These are phyloP conservation scores for Hydrophis major DNA, from an alignment of 2,797 vertebrate species.

Conservation along the genomic window DNA sequence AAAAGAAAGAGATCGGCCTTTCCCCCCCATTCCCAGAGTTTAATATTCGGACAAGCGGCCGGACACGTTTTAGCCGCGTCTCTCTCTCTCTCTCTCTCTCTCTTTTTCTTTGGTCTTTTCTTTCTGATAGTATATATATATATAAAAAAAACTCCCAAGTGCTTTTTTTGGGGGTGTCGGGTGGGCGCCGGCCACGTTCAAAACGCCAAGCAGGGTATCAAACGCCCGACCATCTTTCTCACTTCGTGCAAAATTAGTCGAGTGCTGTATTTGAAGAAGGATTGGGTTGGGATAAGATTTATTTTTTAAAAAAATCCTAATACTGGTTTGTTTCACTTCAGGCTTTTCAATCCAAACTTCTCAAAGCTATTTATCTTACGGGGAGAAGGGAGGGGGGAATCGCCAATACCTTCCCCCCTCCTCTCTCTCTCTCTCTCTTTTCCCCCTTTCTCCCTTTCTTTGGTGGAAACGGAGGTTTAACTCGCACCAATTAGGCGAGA, in stretches of 20 bases:
- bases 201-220: not conserved
- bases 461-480: slow-evolving; percentile 84
- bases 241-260: slow-evolving; percentile 23
- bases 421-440: slow-evolving; percentile 59
- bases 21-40: too few species aligned
- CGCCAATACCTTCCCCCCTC: slow-evolving; percentile 65
- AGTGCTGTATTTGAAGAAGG: not conserved
- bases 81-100: not conserved
- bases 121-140: slow-evolving; percentile 21
- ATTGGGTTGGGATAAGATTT: not conserved
- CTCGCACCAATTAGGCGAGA: slow-evolving; percentile 89
- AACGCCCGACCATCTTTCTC: not conserved
- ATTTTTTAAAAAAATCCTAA: too few species aligned
- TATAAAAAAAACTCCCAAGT: not conserved
- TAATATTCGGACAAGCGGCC: not conserved
- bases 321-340: not conserved
- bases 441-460: slow-evolving; percentile 48
- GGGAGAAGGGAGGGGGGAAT: slow-evolving; percentile 56
- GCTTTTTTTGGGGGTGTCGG: not conserved
- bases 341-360: slow-evolving; percentile 61
- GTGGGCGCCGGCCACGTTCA: not conserved
- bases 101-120: slow-evolving; percentile 43
- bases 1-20: too few species aligned
- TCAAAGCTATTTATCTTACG: slow-evolving; percentile 63
- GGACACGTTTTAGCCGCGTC: slow-evolving; percentile 54